Evolutionary conservation across 2,888 invertebrate species (phyloP).

Genomic region (Selenia dentaria): DNA sequence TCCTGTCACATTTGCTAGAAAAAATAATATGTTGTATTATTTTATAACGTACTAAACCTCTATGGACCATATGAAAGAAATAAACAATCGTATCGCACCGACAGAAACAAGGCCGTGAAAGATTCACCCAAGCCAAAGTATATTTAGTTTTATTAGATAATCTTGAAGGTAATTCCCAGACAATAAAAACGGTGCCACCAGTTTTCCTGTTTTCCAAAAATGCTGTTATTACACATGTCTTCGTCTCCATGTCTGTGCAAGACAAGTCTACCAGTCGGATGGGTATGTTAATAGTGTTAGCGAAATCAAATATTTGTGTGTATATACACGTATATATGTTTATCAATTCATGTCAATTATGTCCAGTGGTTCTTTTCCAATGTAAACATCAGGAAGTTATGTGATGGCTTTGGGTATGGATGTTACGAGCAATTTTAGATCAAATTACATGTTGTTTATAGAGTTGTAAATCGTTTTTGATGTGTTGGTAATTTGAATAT

Average conservation of each 20-base stretch:
- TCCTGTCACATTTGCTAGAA: no score
- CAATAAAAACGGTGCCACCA: conserved; percentile 10
- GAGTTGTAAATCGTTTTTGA: conserved; percentile 21
- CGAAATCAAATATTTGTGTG: conserved; percentile 58
- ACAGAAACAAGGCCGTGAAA: no score
- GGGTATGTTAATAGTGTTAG: conserved; percentile 53
- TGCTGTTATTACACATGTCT: conserved; percentile 30
- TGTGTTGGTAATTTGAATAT: conserved; percentile 19
- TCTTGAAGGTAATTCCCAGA: conserved; percentile 12
- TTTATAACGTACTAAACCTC: no score
- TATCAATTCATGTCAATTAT: conserved; percentile 51
- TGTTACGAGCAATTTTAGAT: conserved; percentile 24
- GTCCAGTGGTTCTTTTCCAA: conserved; percentile 38
- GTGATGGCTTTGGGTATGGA: conserved; percentile 13
- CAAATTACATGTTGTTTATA: conserved; percentile 24
- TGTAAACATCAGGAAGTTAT: conserved; percentile 23
- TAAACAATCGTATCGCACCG: no score
- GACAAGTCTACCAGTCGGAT: conserved; percentile 36
- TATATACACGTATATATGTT: conserved; percentile 26
- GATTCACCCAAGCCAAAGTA: not conserved
- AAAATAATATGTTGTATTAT: no score
- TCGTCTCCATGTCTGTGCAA: conserved; percentile 30
- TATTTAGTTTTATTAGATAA: conserved; percentile 4
- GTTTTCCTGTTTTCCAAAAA: conserved; percentile 37
- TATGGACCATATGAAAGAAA: no score